A percentile compares a stretch with the other conserved stretches of the same genome.
phyloP scores from a whole-genome alignment of 2,113 vertebrate genomes.

The Pelecanus crispus region DNA sequence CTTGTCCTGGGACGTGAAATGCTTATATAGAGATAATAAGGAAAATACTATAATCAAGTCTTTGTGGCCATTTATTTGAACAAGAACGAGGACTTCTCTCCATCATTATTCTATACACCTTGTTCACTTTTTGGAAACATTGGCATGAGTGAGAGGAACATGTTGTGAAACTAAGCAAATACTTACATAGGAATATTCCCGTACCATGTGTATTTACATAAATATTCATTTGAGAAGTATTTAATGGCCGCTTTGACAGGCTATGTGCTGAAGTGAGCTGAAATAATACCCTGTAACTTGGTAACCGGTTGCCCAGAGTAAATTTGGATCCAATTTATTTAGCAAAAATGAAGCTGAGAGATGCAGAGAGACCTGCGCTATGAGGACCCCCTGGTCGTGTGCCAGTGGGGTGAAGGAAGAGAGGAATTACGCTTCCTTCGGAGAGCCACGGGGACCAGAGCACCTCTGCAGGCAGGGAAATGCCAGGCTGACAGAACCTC shows the following conservation, averaged over 20 bases:
- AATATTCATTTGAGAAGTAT: slow-evolving; percentile 44
- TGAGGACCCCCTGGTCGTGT: not conserved
- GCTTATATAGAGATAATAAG: not conserved
- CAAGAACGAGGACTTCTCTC: not conserved
- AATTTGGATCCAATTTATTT: not conserved
- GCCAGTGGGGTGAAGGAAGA: not conserved
- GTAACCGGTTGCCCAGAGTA: not conserved
- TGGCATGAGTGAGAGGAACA: slow-evolving; percentile 35
- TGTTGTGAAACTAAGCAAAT: slow-evolving; percentile 60
- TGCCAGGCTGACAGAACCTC: not conserved
- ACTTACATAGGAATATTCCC: slow-evolving; percentile 45
- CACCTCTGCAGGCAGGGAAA: not conserved
- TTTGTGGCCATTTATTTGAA: slow-evolving; percentile 11
- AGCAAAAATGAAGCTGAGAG: not conserved
- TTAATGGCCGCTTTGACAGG: slow-evolving; percentile 56
- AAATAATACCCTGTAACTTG: not conserved
- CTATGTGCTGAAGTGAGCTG: slow-evolving; percentile 29
- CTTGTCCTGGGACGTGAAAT: not conserved
- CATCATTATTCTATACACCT: slow-evolving; percentile 43
- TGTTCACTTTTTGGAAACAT: slow-evolving; percentile 46
- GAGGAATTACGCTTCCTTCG: not conserved
- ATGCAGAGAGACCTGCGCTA: not conserved
- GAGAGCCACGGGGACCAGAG: not conserved
- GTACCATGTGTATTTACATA: slow-evolving; percentile 29
- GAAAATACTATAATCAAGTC: not conserved